These are phyloP conservation scores for Plectrocnemia conspersa DNA, from an alignment of 1,140 invertebrate genomes.

Conservation along the genomic window DNA sequence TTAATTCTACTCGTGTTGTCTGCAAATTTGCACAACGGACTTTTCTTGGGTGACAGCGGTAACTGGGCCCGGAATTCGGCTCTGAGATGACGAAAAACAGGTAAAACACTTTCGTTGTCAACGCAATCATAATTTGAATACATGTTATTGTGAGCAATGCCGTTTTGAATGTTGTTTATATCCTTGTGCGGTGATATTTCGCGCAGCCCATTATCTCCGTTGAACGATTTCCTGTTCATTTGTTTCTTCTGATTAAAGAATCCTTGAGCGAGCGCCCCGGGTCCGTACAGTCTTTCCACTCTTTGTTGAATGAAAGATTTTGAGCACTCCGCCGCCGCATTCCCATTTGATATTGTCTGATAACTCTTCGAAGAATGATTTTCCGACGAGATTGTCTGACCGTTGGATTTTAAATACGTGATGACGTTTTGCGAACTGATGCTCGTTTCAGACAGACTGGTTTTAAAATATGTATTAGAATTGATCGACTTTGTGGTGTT, in stretches of 20 bases:
- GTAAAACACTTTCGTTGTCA: constrained; percentile 48
- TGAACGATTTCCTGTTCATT: constrained; percentile 39
- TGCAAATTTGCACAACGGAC: constrained; percentile 42
- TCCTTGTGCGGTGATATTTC: constrained; percentile 15
- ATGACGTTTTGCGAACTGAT: constrained; percentile 43
- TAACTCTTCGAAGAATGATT: constrained; percentile 28
- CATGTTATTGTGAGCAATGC: constrained; percentile 37
- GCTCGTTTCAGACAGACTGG: constrained; percentile 50
- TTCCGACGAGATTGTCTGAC: constrained; percentile 44
- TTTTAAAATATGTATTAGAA: constrained; percentile 40
- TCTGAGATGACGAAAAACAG: constrained; percentile 72
- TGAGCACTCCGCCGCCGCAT: constrained; percentile 46
- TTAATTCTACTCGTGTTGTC: constrained; percentile 21
- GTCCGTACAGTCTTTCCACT: constrained; percentile 81
- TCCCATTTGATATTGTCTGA: constrained; percentile 25
- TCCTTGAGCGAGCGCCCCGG: constrained; percentile 74
- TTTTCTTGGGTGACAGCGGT: constrained; percentile 59
- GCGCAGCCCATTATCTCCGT: constrained; percentile 26
- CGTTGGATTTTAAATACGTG: constrained; percentile 46
- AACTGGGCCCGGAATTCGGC: constrained; percentile 81
- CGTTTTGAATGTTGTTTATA: constrained; percentile 37
- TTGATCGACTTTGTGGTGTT: background rate
- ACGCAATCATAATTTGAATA: constrained; percentile 38
- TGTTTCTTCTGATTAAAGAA: constrained; percentile 66
- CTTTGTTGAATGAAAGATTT: constrained; percentile 84